Conservation (phyloP, 1,140 invertebrate genomes). For the Atta colombica region DNA sequence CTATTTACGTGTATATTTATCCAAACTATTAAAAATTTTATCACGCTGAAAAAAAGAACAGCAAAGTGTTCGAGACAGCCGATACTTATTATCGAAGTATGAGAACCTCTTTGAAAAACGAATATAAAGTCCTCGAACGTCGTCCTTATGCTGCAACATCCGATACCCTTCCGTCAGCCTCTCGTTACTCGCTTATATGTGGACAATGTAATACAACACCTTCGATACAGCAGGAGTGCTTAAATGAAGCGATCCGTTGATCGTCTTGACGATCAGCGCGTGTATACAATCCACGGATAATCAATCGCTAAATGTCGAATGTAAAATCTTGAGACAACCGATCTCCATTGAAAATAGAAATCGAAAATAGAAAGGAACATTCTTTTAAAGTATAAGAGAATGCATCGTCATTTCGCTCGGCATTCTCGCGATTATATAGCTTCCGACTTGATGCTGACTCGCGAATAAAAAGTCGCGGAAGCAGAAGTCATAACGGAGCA, state of each 20-base stretch:
- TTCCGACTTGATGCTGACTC: conserved; percentile 25
- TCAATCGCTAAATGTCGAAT: conserved; percentile 63
- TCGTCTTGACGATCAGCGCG: conserved; percentile 4
- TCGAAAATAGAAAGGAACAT: background rate
- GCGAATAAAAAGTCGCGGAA: conserved; percentile 55
- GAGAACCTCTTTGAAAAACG: background rate
- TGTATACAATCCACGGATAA: conserved; percentile 38
- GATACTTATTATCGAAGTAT: conserved; percentile 31
- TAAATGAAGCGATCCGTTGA: conserved; percentile 71
- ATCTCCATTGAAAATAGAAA: conserved; percentile 10
- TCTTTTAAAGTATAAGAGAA: conserved; percentile 10
- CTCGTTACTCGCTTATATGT: conserved; percentile 36
- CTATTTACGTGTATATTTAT: conserved; percentile 6
- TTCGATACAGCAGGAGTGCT: conserved; percentile 59
- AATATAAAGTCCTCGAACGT: conserved; percentile 63
- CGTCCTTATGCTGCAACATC: conserved; percentile 78
- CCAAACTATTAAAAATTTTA: background rate
- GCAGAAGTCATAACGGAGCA: conserved; percentile 38
- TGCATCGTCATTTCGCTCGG: conserved; percentile 26
- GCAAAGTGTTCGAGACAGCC: conserved; percentile 1
- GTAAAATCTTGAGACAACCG: background rate
- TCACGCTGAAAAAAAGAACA: background rate
- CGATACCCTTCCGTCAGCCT: conserved; percentile 70
- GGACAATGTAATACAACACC: conserved; percentile 78
- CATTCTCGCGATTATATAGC: conserved; percentile 33